phyloP scores from a whole-genome alignment of 2,797 vertebrate species.

The Gambusia yucatana region DNA sequence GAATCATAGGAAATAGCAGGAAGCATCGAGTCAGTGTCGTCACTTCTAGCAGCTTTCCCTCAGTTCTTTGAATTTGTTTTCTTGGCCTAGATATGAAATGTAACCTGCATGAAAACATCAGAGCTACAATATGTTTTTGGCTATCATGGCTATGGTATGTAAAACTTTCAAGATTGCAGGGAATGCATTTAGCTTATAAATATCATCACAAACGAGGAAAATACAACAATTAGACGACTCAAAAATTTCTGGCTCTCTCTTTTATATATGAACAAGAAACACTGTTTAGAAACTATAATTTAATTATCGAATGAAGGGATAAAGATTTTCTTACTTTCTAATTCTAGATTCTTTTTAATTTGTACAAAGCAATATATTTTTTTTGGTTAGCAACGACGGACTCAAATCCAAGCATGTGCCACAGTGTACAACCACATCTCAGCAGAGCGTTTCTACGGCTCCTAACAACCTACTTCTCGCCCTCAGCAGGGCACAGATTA shows the following conservation, averaged over 20 bases:
- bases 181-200: background rate
- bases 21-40: background rate
- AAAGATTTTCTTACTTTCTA: background rate
- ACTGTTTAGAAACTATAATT: background rate
- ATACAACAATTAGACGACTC: background rate
- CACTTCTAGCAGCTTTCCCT: background rate
- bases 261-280: background rate
- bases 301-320: background rate
- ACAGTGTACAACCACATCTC: conserved; percentile 10
- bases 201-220: background rate
- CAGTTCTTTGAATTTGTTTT: background rate
- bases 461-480: conserved; percentile 5
- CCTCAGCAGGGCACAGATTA: conserved; percentile 21
- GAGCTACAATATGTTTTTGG: background rate
- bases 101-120: background rate
- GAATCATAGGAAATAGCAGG: background rate
- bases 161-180: background rate
- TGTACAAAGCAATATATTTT: conserved; percentile 7
- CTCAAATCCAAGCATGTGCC: conserved; percentile 8
- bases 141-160: background rate
- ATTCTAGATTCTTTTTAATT: background rate
- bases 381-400: conserved; percentile 24
- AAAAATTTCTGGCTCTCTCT: background rate
- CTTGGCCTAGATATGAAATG: background rate
- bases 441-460: conserved; percentile 10